Conservation (phyloP, 2,113 vertebrate genomes). For the Crotalus helleri region DNA sequence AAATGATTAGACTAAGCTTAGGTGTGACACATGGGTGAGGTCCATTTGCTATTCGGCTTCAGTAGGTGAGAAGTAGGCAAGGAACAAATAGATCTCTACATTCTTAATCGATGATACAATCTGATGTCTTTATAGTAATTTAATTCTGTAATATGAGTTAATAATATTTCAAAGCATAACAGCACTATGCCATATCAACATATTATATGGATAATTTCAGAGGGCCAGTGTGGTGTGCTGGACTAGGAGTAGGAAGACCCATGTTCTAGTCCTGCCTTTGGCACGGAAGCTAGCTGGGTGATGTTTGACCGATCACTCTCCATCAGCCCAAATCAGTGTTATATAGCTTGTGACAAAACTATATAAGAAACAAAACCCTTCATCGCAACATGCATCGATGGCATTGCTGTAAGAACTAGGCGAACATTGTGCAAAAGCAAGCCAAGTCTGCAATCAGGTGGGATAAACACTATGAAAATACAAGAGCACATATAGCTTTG, state of each 20-base stretch:
- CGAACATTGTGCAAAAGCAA: neutral
- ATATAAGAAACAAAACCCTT: neutral
- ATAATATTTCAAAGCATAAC: neutral
- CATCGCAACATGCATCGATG: neutral
- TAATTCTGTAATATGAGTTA: neutral
- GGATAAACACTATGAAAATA: neutral
- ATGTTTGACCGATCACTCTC: neutral
- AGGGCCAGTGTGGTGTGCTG: neutral
- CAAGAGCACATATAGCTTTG: neutral
- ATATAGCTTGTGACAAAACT: neutral
- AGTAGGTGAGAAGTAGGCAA: neutral
- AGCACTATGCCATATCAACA: neutral
- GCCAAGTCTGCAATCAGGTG: neutral
- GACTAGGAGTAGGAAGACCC: neutral
- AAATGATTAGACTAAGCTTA: neutral
- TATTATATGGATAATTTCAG: neutral
- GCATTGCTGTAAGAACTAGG: neutral
- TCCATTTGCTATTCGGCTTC: neutral
- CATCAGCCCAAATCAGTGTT: neutral
- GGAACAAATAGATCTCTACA: conserved; percentile 36
- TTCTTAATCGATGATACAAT: conserved; percentile 32
- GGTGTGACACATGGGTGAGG: neutral
- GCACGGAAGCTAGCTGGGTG: neutral
- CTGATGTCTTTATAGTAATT: neutral
- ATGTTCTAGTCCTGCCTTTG: neutral